Evolutionary conservation across 2,113 vertebrate genomes (phyloP), one percentile per base, ranked within the genome.

Genomic region (Apeltes quadracus): DNA sequence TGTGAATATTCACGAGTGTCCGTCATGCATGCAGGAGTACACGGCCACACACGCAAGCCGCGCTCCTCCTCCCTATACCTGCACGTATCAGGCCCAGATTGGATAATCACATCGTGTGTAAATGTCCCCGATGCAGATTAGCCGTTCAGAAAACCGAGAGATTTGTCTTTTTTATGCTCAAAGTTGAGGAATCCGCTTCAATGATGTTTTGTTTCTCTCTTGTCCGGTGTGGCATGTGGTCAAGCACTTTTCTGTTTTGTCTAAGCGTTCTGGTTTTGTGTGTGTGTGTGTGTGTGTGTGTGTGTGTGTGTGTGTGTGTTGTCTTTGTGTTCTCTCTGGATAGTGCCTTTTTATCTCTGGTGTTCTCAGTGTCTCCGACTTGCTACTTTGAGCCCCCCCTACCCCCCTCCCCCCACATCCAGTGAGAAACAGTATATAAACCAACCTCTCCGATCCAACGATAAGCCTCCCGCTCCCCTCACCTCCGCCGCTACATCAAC

Each of bases 331-430:
- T 92, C 91, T 93, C 92, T 94, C 91, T 92, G 91, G 91, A 94
- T 93, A 94, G 93, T 94, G 93, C 94, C 93, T 94, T 94, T 94
- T 94, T 93, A 89, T 93, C 91, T 92, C 90, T 91, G 90, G 90
- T 92, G 91, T 93, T 83, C n/a, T 92, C 90, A 82, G 88, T 91
- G 86, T 92, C 87, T 92, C 89, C 64, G 79, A 87, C 91, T 88
- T 90, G 88, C 88, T 88, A 90, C 87, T 89, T 88, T 87, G 81
- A 88, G 65, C 79, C 68, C 55, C 36, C 34, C 12, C 7, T 11
- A 12, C 18, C 18, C 9, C 23, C 23, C 79, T 64, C 51, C 36
- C 34, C 12, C 7, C 34, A 12, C 18, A 8, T 18, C 22, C 85
- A 87, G 88, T 83, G 81, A 91, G 82, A 86, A 84, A 88, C 67